Percentiles rank a stretch among this genome's conserved stretches.
Conservation (phyloP, 2,113 vertebrate genomes). For the Monopterus albus region DNA sequence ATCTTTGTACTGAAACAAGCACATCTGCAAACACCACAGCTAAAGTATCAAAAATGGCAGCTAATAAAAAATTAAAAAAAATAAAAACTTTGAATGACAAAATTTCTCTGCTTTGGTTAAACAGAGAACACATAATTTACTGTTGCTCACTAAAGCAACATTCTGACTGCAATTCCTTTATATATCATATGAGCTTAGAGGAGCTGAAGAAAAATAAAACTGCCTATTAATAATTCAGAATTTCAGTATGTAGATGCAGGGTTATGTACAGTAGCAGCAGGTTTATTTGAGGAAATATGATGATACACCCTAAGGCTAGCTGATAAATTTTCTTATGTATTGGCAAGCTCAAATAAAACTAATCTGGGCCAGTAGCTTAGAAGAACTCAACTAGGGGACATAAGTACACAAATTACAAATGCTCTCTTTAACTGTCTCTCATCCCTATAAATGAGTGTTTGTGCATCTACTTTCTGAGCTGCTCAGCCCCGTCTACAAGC, state of each 20-base stretch:
- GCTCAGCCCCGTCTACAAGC: constrained; percentile 37
- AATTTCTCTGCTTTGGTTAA: constrained; percentile 41
- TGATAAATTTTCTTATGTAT: constrained; percentile 48
- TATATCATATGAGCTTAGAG: constrained; percentile 56
- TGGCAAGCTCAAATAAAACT: constrained; percentile 51
- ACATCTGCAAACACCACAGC: background rate
- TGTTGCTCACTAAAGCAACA: constrained; percentile 40
- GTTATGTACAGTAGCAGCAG: constrained; percentile 69
- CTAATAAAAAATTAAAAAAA: constrained; percentile 53
- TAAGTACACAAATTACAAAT: constrained; percentile 49
- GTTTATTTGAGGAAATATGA: constrained; percentile 73
- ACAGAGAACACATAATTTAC: constrained; percentile 48
- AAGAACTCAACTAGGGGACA: constrained; percentile 21
- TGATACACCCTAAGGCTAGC: constrained; percentile 50
- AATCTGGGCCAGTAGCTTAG: constrained; percentile 27
- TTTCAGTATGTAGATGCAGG: constrained; percentile 62
- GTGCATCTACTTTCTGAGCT: constrained; percentile 24
- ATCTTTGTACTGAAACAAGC: constrained; percentile 7
- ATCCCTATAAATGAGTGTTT: constrained; percentile 30
- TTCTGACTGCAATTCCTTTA: constrained; percentile 42
- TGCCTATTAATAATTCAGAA: constrained; percentile 75
- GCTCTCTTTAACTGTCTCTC: constrained; percentile 32
- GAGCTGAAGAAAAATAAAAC: constrained; percentile 63
- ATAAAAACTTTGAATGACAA: constrained; percentile 14
- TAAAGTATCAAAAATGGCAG: constrained; percentile 20